Evolutionary conservation across 2,797 vertebrate genomes (phyloP).

Genomic region (Sparidentex hasta): DNA sequence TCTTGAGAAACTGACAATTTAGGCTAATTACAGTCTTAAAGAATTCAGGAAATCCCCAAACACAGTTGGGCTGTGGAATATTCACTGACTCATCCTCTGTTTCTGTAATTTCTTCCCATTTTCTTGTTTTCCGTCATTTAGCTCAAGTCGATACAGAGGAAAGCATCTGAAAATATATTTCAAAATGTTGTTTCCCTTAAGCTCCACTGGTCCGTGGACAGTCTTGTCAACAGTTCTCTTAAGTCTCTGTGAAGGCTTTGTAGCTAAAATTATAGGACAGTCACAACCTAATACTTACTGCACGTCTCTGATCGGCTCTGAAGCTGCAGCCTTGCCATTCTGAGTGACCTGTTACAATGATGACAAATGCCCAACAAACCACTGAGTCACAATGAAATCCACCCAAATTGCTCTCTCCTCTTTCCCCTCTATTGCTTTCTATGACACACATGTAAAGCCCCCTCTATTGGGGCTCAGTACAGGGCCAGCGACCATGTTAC

Average conservation of each 20-base stretch:
- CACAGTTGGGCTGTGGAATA: constrained; percentile 47
- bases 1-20: constrained; percentile 64
- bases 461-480: constrained; percentile 62
- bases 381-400: constrained; percentile 68
- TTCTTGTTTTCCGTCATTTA: constrained; percentile 28
- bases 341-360: constrained; percentile 54
- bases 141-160: background rate
- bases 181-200: background rate
- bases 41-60: constrained; percentile 65
- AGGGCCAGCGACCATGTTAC: constrained; percentile 71
- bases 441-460: constrained; percentile 56
- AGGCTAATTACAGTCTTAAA: constrained; percentile 62
- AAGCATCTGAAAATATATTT: constrained; percentile 11
- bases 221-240: constrained; percentile 10
- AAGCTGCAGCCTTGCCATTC: constrained; percentile 35
- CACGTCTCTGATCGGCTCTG: constrained; percentile 41
- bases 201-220: background rate
- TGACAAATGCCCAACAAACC: constrained; percentile 62
- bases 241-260: constrained; percentile 24
- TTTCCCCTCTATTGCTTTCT: constrained; percentile 34
- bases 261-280: constrained; percentile 33
- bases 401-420: constrained; percentile 57
- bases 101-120: constrained; percentile 1
- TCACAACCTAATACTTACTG: constrained; percentile 30
- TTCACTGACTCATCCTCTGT: constrained; percentile 27